These are phyloP conservation scores for Pegoplata infirma DNA, from an alignment of 2,888 invertebrate species.

Conservation along the genomic window DNA sequence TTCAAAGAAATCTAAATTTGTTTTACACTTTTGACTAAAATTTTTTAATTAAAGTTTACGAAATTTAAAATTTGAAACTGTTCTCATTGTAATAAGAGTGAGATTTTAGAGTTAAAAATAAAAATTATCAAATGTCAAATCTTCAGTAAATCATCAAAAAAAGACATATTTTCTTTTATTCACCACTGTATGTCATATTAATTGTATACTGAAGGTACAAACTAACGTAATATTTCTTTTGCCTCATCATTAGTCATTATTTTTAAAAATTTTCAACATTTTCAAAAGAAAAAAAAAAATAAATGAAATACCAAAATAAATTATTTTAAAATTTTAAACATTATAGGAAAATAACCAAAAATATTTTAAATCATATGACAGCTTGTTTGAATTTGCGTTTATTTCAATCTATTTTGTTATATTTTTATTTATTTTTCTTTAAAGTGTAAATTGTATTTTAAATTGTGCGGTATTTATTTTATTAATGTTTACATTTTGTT, in stretches of 20 bases:
- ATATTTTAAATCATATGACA: slow-evolving; percentile 44
- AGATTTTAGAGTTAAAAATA: no score
- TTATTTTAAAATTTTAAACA: neutral
- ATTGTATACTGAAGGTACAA: neutral
- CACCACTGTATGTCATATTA: neutral
- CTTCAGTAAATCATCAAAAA: no score
- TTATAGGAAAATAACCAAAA: slow-evolving; percentile 25
- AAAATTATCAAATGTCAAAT: no score
- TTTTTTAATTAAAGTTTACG: no score
- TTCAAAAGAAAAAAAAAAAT: neutral
- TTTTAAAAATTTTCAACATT: neutral
- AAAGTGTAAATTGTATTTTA: neutral
- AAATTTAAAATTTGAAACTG: no score
- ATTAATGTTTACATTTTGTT: neutral
- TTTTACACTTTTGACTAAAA: no score
- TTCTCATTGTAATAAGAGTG: no score
- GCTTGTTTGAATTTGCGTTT: slow-evolving; percentile 12
- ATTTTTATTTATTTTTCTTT: neutral
- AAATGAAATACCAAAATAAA: neutral
- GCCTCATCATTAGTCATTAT: neutral
- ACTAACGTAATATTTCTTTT: neutral
- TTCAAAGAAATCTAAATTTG: no score
- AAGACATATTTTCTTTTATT: no score
- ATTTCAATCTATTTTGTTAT: neutral
- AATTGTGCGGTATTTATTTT: neutral